phyloP scores from a whole-genome alignment of 2,797 vertebrate species.

The Eulemur mongoz region DNA sequence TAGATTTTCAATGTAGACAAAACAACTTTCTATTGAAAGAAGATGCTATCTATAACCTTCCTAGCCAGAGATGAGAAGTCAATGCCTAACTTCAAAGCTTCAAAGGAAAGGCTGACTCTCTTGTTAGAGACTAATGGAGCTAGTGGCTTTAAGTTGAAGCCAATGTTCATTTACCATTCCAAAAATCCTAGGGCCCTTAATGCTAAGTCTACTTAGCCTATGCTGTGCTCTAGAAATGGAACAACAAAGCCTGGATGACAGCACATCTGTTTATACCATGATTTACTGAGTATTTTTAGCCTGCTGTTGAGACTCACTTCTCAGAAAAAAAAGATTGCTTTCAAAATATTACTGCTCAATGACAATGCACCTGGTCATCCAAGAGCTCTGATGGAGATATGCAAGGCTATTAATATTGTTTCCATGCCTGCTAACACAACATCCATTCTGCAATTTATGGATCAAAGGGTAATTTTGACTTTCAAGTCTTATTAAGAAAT shows the following conservation, averaged over 20 bases:
- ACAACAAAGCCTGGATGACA: background rate
- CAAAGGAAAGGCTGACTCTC: background rate
- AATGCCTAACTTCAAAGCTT: background rate
- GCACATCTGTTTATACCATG: background rate
- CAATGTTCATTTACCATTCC: background rate
- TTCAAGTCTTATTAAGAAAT: background rate
- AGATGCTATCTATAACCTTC: background rate
- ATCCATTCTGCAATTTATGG: background rate
- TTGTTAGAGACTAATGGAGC: background rate
- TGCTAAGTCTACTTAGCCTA: background rate
- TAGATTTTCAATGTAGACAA: background rate
- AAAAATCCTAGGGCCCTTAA: background rate
- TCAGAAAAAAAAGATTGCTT: background rate
- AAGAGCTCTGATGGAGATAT: background rate
- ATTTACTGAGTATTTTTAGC: background rate
- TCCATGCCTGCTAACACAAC: background rate
- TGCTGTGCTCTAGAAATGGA: background rate
- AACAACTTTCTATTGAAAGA: background rate
- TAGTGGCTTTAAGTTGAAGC: background rate
- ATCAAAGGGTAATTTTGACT: background rate
- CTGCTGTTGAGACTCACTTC: background rate
- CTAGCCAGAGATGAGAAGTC: background rate
- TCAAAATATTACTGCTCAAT: background rate
- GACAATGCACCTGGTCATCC: background rate
- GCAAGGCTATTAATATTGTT: background rate